phyloP scores from a whole-genome alignment of 2,113 vertebrate species.

The Scomber japonicus region DNA sequence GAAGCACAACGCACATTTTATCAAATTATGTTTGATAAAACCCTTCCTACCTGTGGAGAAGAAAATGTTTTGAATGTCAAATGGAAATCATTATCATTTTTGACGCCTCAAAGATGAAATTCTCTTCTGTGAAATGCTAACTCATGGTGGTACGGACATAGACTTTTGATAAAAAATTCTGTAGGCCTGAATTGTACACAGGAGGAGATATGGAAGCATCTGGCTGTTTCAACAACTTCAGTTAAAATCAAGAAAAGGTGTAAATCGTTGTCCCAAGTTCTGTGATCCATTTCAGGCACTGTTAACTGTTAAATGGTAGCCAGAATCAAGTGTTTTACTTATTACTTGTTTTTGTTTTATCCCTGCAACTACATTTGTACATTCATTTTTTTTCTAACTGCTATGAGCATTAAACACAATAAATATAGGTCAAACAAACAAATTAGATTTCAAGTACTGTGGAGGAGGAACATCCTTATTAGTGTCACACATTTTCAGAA shows the following conservation, averaged over 20 bases:
- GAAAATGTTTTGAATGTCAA: constrained; percentile 55
- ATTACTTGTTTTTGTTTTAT: too few species aligned
- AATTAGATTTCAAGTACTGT: too few species aligned
- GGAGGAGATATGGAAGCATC: constrained; percentile 7
- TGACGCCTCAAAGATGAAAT: constrained; percentile 41
- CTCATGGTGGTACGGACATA: constrained; percentile 21
- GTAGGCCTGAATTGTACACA: background rate
- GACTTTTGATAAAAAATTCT: constrained; percentile 51
- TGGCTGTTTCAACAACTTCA: constrained; percentile 31
- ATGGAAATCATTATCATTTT: constrained; percentile 52
- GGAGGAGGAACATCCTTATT: too few species aligned
- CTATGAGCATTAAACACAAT: too few species aligned
- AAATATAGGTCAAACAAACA: too few species aligned
- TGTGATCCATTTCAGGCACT: constrained; percentile 8
- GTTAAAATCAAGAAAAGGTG: constrained; percentile 45
- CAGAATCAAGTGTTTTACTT: background rate
- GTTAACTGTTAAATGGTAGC: constrained; percentile 7
- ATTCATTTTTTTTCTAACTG: too few species aligned
- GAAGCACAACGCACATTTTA: constrained; percentile 42
- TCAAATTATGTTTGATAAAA: constrained; percentile 48
- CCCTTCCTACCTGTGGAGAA: constrained; percentile 7
- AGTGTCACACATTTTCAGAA: background rate
- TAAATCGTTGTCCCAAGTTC: constrained; percentile 11
- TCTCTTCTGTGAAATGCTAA: constrained; percentile 2
- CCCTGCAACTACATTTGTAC: too few species aligned